Evolutionary conservation across 2,888 invertebrate species (phyloP).

Genomic region (Pterostichus niger): DNA sequence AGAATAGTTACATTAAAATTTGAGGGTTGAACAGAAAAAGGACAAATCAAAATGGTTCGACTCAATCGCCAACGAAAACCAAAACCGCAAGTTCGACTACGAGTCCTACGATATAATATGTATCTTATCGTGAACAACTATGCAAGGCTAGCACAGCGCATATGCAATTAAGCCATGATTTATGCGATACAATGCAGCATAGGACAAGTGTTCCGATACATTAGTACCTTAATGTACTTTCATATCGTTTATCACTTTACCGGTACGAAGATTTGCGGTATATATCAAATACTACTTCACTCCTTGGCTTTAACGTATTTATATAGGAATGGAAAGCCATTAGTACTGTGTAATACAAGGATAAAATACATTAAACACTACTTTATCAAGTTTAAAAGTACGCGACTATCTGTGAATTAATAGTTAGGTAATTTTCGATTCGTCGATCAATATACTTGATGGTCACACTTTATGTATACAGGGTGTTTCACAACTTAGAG

Average conservation of each 20-base stretch:
- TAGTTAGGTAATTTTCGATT: no score
- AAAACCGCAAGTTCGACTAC: no score
- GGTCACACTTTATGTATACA: no score
- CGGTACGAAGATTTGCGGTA: constrained; percentile 20
- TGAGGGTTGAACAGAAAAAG: no score
- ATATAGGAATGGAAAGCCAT: not conserved
- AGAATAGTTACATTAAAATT: no score
- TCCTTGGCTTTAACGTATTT: constrained; percentile 4
- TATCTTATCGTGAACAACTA: constrained; percentile 1
- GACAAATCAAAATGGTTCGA: no score
- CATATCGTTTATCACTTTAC: constrained; percentile 39
- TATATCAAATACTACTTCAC: constrained; percentile 13
- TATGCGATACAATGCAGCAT: constrained; percentile 43
- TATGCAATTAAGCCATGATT: constrained; percentile 57
- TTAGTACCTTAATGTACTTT: constrained; percentile 43
- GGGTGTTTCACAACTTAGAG: no score
- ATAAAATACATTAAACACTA: not conserved
- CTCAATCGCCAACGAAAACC: no score
- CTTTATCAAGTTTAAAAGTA: not conserved
- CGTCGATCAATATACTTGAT: no score
- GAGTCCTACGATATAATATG: no score
- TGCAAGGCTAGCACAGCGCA: not conserved
- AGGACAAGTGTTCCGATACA: constrained; percentile 57
- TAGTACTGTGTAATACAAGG: not conserved
- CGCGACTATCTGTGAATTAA: no score